phyloP scores from a whole-genome alignment of 2,113 vertebrate species.

The Leptobrachium ailaonicum region DNA sequence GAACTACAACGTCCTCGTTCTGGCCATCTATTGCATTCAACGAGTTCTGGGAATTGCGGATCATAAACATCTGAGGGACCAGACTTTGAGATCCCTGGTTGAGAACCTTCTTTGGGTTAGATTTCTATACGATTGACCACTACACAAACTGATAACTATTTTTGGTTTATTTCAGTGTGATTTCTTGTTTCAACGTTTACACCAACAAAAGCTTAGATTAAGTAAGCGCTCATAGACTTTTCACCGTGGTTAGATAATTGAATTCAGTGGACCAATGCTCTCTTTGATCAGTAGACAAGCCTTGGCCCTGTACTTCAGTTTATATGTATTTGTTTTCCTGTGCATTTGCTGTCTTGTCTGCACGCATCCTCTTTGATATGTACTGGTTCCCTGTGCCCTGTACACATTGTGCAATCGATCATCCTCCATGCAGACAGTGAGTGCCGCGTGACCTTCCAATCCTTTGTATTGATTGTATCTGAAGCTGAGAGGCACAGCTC shows the following conservation, averaged over 20 bases:
- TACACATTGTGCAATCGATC: slow-evolving; percentile 30
- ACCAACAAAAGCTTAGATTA: too few relatives aligned
- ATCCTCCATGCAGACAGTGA: slow-evolving; percentile 3
- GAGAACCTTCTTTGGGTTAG: too few relatives aligned
- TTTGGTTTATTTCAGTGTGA: background rate
- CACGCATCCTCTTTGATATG: slow-evolving; percentile 21
- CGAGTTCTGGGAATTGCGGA: too few relatives aligned
- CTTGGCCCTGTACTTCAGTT: background rate
- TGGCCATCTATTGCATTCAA: too few relatives aligned
- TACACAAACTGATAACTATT: too few relatives aligned
- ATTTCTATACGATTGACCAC: too few relatives aligned
- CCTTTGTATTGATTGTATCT: slow-evolving; percentile 34
- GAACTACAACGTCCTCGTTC: too few relatives aligned
- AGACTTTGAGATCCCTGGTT: too few relatives aligned
- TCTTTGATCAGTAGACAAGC: too few relatives aligned
- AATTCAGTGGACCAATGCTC: background rate
- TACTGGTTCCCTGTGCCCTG: slow-evolving; percentile 13
- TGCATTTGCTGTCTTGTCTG: background rate
- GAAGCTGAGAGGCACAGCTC: background rate
- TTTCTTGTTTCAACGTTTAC: background rate
- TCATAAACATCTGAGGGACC: too few relatives aligned
- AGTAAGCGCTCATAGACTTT: too few relatives aligned
- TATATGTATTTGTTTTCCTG: background rate
- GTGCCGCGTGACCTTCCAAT: slow-evolving; percentile 27
- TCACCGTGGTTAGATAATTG: too few relatives aligned